Conservation (phyloP, 2,888 invertebrate species). For the Drosophila formosana region DNA sequence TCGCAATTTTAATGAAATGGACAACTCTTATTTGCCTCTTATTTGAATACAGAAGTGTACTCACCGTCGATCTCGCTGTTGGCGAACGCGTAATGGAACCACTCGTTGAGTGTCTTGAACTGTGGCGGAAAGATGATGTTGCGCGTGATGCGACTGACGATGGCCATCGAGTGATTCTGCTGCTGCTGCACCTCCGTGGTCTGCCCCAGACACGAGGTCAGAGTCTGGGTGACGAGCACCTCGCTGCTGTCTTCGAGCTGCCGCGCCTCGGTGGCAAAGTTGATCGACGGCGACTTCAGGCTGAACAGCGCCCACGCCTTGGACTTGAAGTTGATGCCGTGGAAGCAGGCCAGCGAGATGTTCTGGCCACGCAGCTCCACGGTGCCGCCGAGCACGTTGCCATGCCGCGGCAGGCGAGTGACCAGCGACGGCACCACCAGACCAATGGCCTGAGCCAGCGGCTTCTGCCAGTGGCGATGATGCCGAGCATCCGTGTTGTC, state of each 20-base stretch:
- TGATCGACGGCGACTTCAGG: constrained; percentile 95
- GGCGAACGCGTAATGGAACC: constrained; percentile 98
- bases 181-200: constrained; percentile 87
- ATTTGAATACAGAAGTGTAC: constrained; percentile 23
- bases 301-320: constrained; percentile 99
- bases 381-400: constrained; percentile 94
- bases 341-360: constrained; percentile 98
- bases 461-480: constrained; percentile 98
- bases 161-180: constrained; percentile 96
- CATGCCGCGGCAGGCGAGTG: constrained; percentile 88
- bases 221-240: constrained; percentile 95
- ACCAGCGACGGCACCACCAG: constrained; percentile 91
- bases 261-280: constrained; percentile 97
- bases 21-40: too few species aligned
- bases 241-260: constrained; percentile 91
- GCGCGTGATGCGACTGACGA: constrained; percentile 95
- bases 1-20: too few species aligned
- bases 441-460: constrained; percentile 92
- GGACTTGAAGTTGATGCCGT: constrained; percentile 98
- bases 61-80: constrained; percentile 97
- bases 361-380: constrained; percentile 95
- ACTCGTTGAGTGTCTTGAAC: constrained; percentile 96
- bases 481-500: constrained; percentile 89
- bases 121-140: constrained; percentile 97
- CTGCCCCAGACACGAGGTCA: constrained; percentile 95